A percentile compares a stretch with the other conserved stretches of the same genome.
These are phyloP conservation scores for Andricus quercusramuli DNA, from an alignment of 2,888 invertebrate genomes.

Conservation along the genomic window DNA sequence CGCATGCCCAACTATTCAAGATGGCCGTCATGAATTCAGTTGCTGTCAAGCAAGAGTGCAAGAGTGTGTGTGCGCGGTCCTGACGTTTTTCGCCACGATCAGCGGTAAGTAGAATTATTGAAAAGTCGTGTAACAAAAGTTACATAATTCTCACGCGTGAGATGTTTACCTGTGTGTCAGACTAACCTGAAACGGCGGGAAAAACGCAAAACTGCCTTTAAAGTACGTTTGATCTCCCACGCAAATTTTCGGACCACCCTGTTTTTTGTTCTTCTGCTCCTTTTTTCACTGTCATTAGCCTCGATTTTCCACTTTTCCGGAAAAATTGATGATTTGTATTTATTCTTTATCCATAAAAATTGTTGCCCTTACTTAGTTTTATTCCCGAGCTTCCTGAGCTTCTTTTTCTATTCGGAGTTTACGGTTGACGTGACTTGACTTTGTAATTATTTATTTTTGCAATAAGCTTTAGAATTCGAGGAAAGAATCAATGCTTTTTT, in stretches of 20 bases:
- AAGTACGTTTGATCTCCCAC: conserved; percentile 63
- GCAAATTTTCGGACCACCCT: conserved; percentile 64
- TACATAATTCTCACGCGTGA: conserved; percentile 68
- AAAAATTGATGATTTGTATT: not conserved
- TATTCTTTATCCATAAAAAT: not conserved
- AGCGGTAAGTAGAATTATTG: conserved; percentile 76
- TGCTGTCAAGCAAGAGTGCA: too few relatives aligned
- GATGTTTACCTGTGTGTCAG: conserved; percentile 43
- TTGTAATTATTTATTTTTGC: not conserved
- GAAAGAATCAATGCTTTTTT: not conserved
- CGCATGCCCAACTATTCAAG: too few relatives aligned
- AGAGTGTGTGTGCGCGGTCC: conserved; percentile 67
- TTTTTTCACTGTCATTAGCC: conserved; percentile 29
- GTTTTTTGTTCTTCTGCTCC: conserved; percentile 43
- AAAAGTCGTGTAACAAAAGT: conserved; percentile 70
- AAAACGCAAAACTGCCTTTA: conserved; percentile 45
- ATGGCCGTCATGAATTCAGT: too few relatives aligned
- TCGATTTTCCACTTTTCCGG: not conserved
- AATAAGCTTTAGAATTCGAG: not conserved
- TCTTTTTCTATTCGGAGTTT: not conserved
- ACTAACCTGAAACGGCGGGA: conserved; percentile 51
- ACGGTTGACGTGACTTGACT: not conserved
- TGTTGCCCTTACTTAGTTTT: not conserved
- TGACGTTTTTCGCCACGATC: conserved; percentile 75
- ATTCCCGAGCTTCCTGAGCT: not conserved